A percentile compares a stretch with the other conserved stretches of the same genome.
These are phyloP conservation scores for Euzetes globulus DNA, from an alignment of 2,888 invertebrate genomes.

Conservation along the genomic window DNA sequence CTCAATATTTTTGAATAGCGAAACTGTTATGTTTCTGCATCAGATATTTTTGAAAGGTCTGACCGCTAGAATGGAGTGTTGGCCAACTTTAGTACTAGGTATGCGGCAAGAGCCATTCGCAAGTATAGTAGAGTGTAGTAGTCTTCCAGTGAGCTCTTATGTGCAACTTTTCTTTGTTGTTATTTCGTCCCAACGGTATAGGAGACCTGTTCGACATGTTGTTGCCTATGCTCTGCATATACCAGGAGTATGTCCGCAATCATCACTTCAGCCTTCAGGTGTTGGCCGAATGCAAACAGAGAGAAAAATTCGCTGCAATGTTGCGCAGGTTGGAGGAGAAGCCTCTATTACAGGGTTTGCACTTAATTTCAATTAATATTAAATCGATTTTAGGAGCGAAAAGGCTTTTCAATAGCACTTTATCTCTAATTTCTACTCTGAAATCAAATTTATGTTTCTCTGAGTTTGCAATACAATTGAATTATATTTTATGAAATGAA, in stretches of 20 bases:
- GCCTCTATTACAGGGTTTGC: constrained; percentile 62
- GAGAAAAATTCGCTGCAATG: constrained; percentile 65
- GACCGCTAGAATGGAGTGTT: constrained; percentile 80
- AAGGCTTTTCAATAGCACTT: no score
- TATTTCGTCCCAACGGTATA: constrained; percentile 46
- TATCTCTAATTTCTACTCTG: no score
- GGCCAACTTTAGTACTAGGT: constrained; percentile 89
- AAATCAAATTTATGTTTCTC: no score
- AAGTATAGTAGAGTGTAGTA: neutral
- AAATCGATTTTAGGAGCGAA: no score
- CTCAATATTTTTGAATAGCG: constrained; percentile 82
- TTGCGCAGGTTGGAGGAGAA: constrained; percentile 74
- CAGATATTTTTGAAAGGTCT: constrained; percentile 89
- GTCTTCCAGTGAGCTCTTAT: constrained; percentile 9
- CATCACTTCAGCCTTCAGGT: constrained; percentile 84
- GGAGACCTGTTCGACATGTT: constrained; percentile 91
- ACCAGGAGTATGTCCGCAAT: constrained; percentile 88
- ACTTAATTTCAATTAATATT: no score
- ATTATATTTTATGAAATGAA: no score
- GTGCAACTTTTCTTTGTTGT: constrained; percentile 16
- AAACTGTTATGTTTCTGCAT: constrained; percentile 82
- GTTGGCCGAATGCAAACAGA: constrained; percentile 83
- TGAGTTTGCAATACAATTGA: no score
- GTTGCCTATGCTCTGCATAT: constrained; percentile 85
- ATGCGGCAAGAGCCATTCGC: constrained; percentile 44